phyloP scores from a whole-genome alignment of 2,113 vertebrate species.

The Salvelinus namaycush region DNA sequence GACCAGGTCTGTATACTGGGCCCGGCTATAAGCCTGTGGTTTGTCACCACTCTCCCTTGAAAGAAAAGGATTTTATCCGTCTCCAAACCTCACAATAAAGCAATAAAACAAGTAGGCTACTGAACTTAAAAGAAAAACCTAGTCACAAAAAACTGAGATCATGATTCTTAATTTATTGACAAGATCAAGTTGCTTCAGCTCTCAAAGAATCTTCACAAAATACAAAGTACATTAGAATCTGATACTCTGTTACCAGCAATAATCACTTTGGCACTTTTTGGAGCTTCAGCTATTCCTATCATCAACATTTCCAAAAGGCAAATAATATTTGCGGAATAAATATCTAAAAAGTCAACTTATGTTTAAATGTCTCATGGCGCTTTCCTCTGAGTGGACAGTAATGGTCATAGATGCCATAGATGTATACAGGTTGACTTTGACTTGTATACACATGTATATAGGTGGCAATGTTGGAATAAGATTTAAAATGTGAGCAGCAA shows the following conservation, averaged over 20 bases:
- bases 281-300: background rate
- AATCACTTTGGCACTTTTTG: constrained; percentile 37
- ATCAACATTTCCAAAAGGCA: constrained; percentile 13
- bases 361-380: background rate
- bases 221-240: constrained; percentile 13
- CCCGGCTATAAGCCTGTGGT: background rate
- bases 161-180: constrained; percentile 37
- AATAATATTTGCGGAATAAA: constrained; percentile 29
- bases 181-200: constrained; percentile 7
- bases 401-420: constrained; percentile 33
- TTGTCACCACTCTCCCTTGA: background rate
- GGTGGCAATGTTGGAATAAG: background rate
- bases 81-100: background rate
- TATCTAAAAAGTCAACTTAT: constrained; percentile 28
- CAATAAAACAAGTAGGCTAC: background rate
- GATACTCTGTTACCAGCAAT: constrained; percentile 9
- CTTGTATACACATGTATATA: background rate
- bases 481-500: constrained; percentile 3
- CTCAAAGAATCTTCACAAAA: constrained; percentile 10
- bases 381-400: constrained; percentile 8
- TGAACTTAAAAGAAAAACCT: background rate
- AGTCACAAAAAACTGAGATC: background rate
- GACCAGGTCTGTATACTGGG: background rate
- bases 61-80: background rate
- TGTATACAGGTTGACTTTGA: constrained; percentile 9